phyloP scores from a whole-genome alignment of 2,888 invertebrate genomes.

The Thymelicus lineola region DNA sequence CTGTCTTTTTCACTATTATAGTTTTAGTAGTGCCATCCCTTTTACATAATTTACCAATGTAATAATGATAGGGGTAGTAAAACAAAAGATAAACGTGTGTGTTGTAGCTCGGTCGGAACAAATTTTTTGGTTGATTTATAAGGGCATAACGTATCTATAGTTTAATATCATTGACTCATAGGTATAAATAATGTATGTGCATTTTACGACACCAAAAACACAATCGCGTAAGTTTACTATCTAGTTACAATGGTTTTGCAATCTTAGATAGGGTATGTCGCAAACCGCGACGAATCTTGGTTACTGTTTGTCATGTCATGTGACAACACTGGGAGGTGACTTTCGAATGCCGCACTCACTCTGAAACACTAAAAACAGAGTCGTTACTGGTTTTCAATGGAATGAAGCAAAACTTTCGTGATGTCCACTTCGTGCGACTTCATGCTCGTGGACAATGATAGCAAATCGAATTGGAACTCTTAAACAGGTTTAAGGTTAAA shows the following conservation, averaged over 20 bases:
- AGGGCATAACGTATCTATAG: no score
- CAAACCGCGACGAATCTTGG: constrained; percentile 64
- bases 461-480: background rate
- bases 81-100: no score
- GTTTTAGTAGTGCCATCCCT: no score
- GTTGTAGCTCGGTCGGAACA: no score
- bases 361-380: constrained; percentile 13
- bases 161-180: no score
- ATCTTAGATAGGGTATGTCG: constrained; percentile 58
- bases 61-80: no score
- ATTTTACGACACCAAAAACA: constrained; percentile 49
- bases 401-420: constrained; percentile 16
- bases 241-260: constrained; percentile 58
- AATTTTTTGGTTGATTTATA: no score
- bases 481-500: background rate
- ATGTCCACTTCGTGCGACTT: background rate
- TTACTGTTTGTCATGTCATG: constrained; percentile 68
- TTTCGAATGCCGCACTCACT: constrained; percentile 34
- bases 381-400: constrained; percentile 26
- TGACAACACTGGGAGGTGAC: constrained; percentile 52
- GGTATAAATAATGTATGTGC: constrained; percentile 40
- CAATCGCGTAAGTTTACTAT: constrained; percentile 54
- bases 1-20: no score
- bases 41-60: no score
- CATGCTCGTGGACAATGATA: background rate